Evolutionary conservation across 2,113 vertebrate genomes (phyloP), one percentile per base, ranked within the genome.

Genomic region (Cebus imitator): DNA sequence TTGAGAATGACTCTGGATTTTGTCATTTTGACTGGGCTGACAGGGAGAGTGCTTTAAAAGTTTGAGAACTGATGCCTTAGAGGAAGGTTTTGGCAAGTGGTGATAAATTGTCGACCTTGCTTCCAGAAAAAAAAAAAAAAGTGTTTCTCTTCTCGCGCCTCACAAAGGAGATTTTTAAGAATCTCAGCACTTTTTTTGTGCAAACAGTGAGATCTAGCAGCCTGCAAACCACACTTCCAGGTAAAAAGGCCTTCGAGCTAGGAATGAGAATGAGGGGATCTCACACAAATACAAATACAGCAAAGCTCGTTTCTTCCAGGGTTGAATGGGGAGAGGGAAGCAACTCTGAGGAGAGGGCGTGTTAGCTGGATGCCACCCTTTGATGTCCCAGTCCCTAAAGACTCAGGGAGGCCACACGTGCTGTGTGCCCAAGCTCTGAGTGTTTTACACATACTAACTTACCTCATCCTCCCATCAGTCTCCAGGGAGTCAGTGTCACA

Each of bases 161-260:
- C 37, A 11, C 23, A 32, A 61, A 55, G 43, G 37, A 95, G 25
- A 55, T 17, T 75, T 95, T 75, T 40, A 90, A 75, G 75, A 17
- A 58, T 83, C 50, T 90, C 87, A 87, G 94, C 61, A 87, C 64
- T 76, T 92, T 86, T 84, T 95, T 79, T 40, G 50, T 66, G n/a
- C 76, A 37, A 64, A 86, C 76, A 76, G 23, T 45, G 14, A 87
- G 14, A 43, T 83, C 23, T 43, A 21, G 43, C 35, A 21, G 48
- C 75, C 43, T 75, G 72, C 88, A 48, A 21, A 48, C 20, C 27
- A 2, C 8, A 79, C 48, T 55, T 78, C 32, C 30, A 40, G 57
- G 84, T 37, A 78, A 27, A 68, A 79, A 87, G 75, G 48, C 35
- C 52, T 78, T 57, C 25, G 3, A 25, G 76, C 18, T 16, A 84